Conservation (phyloP, 2,113 vertebrate genomes). For the Atractosteus spatula region DNA sequence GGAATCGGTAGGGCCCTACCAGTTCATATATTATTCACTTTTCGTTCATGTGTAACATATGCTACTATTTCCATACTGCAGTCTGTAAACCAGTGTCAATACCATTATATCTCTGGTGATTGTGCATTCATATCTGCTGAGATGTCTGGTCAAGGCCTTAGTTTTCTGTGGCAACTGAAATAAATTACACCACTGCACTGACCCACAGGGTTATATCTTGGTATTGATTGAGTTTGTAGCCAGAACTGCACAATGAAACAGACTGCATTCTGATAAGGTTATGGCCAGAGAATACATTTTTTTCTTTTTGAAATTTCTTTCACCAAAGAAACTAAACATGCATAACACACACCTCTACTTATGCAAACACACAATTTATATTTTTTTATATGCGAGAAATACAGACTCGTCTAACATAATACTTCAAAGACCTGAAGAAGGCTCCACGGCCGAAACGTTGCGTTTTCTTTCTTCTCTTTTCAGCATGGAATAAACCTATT, state of each 20-base stretch:
- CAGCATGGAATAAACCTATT: too few relatives aligned
- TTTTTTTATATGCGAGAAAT: too few relatives aligned
- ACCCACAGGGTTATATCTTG: slow-evolving; percentile 55
- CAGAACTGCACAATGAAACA: slow-evolving; percentile 47
- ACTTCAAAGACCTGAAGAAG: too few relatives aligned
- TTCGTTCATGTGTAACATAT: background rate
- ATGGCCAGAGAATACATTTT: slow-evolving; percentile 20
- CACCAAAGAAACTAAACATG: too few relatives aligned
- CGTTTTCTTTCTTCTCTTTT: too few relatives aligned
- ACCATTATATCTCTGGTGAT: slow-evolving; percentile 61
- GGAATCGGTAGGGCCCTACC: background rate
- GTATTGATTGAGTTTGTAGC: slow-evolving; percentile 55
- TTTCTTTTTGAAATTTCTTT: too few relatives aligned
- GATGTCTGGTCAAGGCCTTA: slow-evolving; percentile 61
- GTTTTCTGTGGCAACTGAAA: slow-evolving; percentile 67
- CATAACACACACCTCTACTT: too few relatives aligned
- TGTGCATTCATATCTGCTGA: slow-evolving; percentile 51
- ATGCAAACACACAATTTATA: too few relatives aligned
- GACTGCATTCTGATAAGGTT: slow-evolving; percentile 26
- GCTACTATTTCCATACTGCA: background rate
- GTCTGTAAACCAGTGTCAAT: slow-evolving; percentile 43
- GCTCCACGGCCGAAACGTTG: too few relatives aligned
- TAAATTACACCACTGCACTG: slow-evolving; percentile 64
- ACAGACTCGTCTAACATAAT: too few relatives aligned
- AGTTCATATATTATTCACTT: background rate